phyloP scores from a whole-genome alignment of 2,797 vertebrate species.

The Carduelis carduelis region DNA sequence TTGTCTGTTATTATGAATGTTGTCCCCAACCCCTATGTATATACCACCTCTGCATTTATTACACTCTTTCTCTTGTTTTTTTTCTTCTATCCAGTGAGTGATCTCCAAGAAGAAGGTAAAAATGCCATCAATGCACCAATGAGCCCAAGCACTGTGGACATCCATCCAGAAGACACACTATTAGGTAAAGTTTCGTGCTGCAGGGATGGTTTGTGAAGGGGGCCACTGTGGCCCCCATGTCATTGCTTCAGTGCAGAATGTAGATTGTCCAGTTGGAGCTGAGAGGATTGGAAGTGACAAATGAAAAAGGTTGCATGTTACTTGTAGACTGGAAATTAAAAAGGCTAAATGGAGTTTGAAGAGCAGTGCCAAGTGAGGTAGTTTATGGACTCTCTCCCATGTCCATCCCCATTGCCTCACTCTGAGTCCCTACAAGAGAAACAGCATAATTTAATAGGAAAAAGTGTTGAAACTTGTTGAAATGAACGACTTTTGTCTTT shows the following conservation, averaged over 20 bases:
- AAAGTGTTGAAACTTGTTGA: not conserved
- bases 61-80: not conserved
- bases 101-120: constrained; percentile 94
- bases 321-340: not conserved
- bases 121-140: constrained; percentile 92
- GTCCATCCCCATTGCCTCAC: not conserved
- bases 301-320: not conserved
- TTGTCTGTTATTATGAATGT: not conserved
- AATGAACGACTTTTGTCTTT: not conserved
- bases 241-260: not conserved
- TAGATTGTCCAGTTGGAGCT: not conserved
- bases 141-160: constrained; percentile 79
- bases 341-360: not conserved
- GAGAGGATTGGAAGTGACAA: not conserved
- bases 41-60: not conserved
- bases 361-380: not conserved
- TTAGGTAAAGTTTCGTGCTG: constrained; percentile 77
- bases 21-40: not conserved
- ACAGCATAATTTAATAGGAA: not conserved
- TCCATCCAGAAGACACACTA: constrained; percentile 90
- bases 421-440: not conserved
- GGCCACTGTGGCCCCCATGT: not conserved
- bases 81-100: constrained; percentile 81
- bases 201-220: not conserved
- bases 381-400: not conserved